These are phyloP conservation scores for Euglossa dilemma DNA, from an alignment of 1,140 invertebrate genomes.

Conservation along the genomic window DNA sequence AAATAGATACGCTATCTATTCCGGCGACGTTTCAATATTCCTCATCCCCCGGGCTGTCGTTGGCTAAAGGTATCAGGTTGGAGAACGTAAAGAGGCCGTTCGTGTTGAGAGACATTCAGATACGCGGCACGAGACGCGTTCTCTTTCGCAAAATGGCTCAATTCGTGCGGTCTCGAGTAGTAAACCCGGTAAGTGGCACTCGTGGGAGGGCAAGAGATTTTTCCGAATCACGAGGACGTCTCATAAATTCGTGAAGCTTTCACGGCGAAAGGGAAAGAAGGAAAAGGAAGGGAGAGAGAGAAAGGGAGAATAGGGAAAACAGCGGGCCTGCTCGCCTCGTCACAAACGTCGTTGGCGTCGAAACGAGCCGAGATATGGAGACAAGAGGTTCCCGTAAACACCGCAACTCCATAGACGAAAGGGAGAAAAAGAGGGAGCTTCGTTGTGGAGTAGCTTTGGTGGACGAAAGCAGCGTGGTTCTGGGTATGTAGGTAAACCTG, in stretches of 20 bases:
- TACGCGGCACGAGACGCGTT: slow-evolving; percentile 5
- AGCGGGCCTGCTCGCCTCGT: slow-evolving; percentile 22
- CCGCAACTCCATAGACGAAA: slow-evolving; percentile 1
- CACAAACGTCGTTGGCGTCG: slow-evolving; percentile 47
- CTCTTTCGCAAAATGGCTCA: slow-evolving; percentile 9
- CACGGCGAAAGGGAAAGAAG: not conserved
- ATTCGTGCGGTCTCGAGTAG: slow-evolving; percentile 33
- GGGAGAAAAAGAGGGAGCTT: slow-evolving; percentile 7
- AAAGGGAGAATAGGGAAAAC: not conserved
- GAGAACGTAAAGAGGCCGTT: slow-evolving; percentile 21
- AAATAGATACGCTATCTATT: not conserved
- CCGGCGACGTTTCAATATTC: slow-evolving; percentile 15
- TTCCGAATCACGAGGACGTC: slow-evolving; percentile 37
- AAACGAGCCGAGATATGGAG: slow-evolving; percentile 42
- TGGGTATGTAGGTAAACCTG: not conserved
- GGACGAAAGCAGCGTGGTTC: not conserved
- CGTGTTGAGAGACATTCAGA: slow-evolving; percentile 31
- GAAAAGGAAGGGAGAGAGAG: not conserved
- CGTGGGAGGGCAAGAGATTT: slow-evolving; percentile 30
- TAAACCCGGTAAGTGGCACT: slow-evolving; percentile 28
- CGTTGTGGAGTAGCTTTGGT: slow-evolving; percentile 11
- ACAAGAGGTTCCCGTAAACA: slow-evolving; percentile 50
- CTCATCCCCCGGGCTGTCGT: not conserved
- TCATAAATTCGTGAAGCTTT: slow-evolving; percentile 35
- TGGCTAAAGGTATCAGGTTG: slow-evolving; percentile 19